These are phyloP conservation scores for Sarcophaga peregrina DNA, from an alignment of 1,140 invertebrate genomes.

Conservation along the genomic window DNA sequence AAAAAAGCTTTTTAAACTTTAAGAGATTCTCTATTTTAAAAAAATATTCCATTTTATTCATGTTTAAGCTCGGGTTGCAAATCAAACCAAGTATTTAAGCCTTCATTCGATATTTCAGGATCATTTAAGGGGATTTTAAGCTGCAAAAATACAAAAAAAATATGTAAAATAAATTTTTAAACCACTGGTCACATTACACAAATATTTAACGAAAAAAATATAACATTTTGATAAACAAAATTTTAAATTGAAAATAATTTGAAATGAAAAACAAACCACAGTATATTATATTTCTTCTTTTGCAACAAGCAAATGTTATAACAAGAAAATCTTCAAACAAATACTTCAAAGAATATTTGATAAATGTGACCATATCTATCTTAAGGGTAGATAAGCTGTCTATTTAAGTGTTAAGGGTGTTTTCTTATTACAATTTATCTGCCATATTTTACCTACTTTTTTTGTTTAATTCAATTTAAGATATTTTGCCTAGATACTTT, in stretches of 20 bases:
- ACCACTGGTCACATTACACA: too few relatives aligned
- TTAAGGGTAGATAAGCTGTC: too few relatives aligned
- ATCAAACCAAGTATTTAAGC: constrained; percentile 72
- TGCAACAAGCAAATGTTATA: too few relatives aligned
- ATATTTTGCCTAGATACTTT: not conserved
- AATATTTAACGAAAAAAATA: too few relatives aligned
- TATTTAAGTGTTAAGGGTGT: not conserved
- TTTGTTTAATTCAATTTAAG: not conserved
- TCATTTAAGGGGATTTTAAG: constrained; percentile 61
- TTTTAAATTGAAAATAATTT: too few relatives aligned
- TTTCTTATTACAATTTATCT: not conserved
- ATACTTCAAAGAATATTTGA: not conserved
- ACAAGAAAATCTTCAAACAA: not conserved
- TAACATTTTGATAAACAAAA: too few relatives aligned
- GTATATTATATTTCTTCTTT: too few relatives aligned
- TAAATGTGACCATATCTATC: not conserved
- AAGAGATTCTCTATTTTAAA: too few relatives aligned
- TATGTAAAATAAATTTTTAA: too few relatives aligned
- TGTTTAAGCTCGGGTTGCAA: constrained; percentile 67
- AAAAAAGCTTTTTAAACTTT: too few relatives aligned
- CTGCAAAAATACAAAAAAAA: constrained; percentile 50
- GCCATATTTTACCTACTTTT: not conserved
- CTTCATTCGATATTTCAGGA: constrained; percentile 61
- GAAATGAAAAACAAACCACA: too few relatives aligned
- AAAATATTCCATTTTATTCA: not conserved